Evolutionary conservation across 2,113 vertebrate genomes (phyloP).

Genomic region (Tachycineta bicolor): DNA sequence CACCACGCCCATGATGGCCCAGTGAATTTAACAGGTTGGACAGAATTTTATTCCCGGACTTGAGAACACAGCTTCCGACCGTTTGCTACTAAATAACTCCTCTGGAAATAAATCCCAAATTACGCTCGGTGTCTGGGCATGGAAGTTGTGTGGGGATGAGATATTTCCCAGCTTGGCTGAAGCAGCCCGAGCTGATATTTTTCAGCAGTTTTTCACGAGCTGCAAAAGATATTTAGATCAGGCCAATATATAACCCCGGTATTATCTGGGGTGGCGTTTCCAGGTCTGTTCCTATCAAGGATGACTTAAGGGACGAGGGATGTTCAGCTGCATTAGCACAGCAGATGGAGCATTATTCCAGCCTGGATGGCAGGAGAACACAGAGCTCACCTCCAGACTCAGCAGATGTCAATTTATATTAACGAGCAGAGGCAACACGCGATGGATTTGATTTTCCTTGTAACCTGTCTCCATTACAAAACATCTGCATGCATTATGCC

Average conservation of each 20-base stretch:
- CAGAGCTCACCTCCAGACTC: conserved; percentile 37
- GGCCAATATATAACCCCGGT: background rate
- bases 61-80: background rate
- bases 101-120: conserved; percentile 33
- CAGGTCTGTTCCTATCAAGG: background rate
- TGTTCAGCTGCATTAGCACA: conserved; percentile 30
- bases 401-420: conserved; percentile 70
- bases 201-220: background rate
- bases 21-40: background rate
- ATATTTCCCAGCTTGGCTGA: background rate
- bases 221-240: background rate
- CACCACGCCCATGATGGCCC: background rate
- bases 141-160: background rate
- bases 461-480: conserved; percentile 58
- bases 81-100: conserved; percentile 27
- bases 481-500: conserved; percentile 20
- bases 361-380: conserved; percentile 12
- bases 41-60: background rate
- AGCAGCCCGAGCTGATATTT: background rate
- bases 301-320: conserved; percentile 41
- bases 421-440: conserved; percentile 46
- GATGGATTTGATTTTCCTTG: conserved; percentile 55
- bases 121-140: background rate
- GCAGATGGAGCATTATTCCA: conserved; percentile 33
- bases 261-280: background rate